A percentile compares a stretch with the other conserved stretches of the same genome.
Conservation (phyloP, 2,888 invertebrate species). For the Eretmocerus hayati region DNA sequence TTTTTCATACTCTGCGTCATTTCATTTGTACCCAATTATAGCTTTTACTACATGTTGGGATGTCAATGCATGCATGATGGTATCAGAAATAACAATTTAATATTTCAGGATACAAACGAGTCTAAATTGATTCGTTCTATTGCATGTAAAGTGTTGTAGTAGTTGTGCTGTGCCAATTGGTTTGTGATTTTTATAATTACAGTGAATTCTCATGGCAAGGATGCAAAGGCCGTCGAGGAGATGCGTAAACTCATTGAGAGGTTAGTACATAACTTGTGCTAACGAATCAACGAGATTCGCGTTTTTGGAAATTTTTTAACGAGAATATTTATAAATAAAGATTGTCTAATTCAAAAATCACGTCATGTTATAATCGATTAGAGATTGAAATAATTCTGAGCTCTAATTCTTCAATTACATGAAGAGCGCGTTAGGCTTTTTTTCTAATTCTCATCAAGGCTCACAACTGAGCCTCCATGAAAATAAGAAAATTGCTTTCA, state of each 20-base stretch:
- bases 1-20: too few relatives aligned
- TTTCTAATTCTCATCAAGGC: too few relatives aligned
- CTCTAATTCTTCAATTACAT: too few relatives aligned
- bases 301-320: not conserved
- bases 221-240: conserved; percentile 91
- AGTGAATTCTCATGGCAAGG: conserved; percentile 68
- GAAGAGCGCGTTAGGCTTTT: too few relatives aligned
- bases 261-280: conserved; percentile 57
- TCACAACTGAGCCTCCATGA: too few relatives aligned
- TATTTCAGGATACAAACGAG: conserved; percentile 16
- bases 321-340: too few relatives aligned
- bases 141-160: conserved; percentile 44
- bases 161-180: conserved; percentile 47
- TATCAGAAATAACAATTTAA: conserved; percentile 5
- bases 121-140: conserved; percentile 8
- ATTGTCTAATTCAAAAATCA: too few relatives aligned
- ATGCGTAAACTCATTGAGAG: conserved; percentile 96
- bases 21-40: too few relatives aligned
- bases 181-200: conserved; percentile 56
- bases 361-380: too few relatives aligned
- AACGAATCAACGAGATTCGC: conserved; percentile 3
- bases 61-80: conserved; percentile 5
- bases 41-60: conserved; percentile 2
- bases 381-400: too few relatives aligned
- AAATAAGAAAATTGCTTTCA: too few relatives aligned